These are phyloP conservation scores for Himalopsyche kuldschensis DNA, from an alignment of 2,888 invertebrate genomes.

Conservation along the genomic window DNA sequence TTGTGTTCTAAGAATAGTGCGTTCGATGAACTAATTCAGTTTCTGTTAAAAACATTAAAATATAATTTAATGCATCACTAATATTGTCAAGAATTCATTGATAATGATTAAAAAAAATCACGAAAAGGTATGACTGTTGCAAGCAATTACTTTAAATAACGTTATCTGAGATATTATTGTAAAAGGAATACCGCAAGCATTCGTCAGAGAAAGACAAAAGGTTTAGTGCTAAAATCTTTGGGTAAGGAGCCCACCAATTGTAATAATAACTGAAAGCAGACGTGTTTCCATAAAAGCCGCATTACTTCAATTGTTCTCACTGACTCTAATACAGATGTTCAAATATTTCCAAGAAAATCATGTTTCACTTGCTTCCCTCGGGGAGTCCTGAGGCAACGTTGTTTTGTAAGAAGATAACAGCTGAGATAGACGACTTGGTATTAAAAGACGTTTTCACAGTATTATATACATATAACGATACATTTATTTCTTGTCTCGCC, in stretches of 20 bases:
- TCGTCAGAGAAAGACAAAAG: neutral
- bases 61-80: too few relatives aligned
- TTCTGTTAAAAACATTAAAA: too few relatives aligned
- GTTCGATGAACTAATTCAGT: too few relatives aligned
- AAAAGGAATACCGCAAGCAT: neutral
- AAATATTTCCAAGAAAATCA: neutral
- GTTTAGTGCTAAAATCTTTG: neutral
- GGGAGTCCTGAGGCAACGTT: neutral
- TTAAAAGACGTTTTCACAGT: neutral
- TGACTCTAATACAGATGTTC: neutral
- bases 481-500: neutral
- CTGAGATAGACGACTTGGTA: neutral
- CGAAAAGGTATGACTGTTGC: neutral
- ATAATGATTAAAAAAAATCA: neutral
- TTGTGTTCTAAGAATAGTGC: too few relatives aligned
- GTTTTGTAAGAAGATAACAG: neutral
- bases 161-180: neutral
- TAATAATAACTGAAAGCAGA: slow-evolving; percentile 25
- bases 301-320: slow-evolving; percentile 17
- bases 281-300: slow-evolving; percentile 31
- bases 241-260: neutral
- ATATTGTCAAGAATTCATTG: neutral
- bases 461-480: neutral
- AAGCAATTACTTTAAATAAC: neutral
- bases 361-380: neutral